A percentile compares a stretch with the other conserved stretches of the same genome.
These are phyloP conservation scores for Sphaerodactylus townsendi DNA, from an alignment of 2,113 vertebrate species.

Conservation along the genomic window DNA sequence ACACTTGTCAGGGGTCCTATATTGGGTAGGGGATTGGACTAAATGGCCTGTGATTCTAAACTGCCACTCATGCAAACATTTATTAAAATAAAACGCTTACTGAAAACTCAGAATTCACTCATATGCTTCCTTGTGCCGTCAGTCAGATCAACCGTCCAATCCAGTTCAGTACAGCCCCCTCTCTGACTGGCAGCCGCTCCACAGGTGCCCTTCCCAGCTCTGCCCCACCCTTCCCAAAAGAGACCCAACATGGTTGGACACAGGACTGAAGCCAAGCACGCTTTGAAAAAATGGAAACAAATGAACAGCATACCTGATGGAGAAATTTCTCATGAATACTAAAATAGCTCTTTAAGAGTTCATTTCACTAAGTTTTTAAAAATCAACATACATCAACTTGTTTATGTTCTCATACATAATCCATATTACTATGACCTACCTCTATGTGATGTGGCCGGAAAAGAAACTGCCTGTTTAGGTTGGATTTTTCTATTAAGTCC, in stretches of 20 bases:
- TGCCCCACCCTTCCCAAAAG: neutral
- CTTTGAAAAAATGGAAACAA: neutral
- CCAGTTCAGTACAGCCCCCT: too few relatives aligned
- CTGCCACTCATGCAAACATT: neutral
- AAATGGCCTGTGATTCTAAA: neutral
- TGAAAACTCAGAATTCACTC: neutral
- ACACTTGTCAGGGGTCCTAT: too few relatives aligned
- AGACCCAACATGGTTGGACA: too few relatives aligned
- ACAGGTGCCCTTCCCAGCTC: neutral
- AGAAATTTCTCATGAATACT: neutral
- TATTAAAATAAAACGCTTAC: neutral
- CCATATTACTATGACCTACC: conserved; percentile 68
- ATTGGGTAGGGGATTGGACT: too few relatives aligned
- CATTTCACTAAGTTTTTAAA: neutral
- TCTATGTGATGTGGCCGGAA: conserved; percentile 97
- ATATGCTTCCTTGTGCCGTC: neutral
- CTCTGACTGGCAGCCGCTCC: neutral
- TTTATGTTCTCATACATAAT: too few relatives aligned
- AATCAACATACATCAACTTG: neutral
- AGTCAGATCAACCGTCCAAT: neutral
- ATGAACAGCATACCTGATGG: neutral
- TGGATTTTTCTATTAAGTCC: conserved; percentile 98
- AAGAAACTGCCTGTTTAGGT: conserved; percentile 97
- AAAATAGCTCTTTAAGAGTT: neutral
- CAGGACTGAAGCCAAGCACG: neutral